Conservation (phyloP, 2,797 vertebrate genomes). For the Pangasius mekongensis region DNA sequence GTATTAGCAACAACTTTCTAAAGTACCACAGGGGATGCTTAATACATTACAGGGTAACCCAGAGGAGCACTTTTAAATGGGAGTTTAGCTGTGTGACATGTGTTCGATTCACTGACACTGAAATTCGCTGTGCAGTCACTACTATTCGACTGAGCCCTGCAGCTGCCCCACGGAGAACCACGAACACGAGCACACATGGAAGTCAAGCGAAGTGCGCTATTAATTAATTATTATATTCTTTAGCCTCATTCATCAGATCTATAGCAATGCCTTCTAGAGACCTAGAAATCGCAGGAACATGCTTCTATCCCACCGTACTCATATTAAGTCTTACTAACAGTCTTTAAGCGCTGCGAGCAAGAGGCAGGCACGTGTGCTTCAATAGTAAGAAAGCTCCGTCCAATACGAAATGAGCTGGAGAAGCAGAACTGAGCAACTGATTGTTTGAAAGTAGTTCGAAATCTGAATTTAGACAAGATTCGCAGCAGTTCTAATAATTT, state of each 20-base stretch:
- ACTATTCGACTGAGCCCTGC: neutral
- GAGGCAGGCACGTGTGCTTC: neutral
- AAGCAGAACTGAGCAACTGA: neutral
- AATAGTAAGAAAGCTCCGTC: neutral
- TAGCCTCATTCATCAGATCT: constrained; percentile 6
- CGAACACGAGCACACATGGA: neutral
- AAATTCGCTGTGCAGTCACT: constrained; percentile 16
- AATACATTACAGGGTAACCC: neutral
- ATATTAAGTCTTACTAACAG: neutral
- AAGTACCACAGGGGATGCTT: neutral
- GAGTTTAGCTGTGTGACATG: neutral
- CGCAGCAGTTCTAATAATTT: neutral
- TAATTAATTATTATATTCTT: constrained; percentile 30
- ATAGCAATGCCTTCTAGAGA: neutral
- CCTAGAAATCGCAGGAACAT: too few species aligned
- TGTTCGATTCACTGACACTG: constrained; percentile 9
- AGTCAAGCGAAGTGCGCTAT: neutral
- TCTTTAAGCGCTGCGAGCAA: neutral
- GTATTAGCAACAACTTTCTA: neutral
- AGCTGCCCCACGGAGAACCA: constrained; percentile 15
- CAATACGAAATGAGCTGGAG: neutral
- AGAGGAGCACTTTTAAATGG: constrained; percentile 22
- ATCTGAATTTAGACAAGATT: neutral
- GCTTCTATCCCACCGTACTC: neutral
- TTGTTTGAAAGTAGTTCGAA: neutral